Conservation (phyloP, 2,797 vertebrate genomes). For the Sorex maritimensis region DNA sequence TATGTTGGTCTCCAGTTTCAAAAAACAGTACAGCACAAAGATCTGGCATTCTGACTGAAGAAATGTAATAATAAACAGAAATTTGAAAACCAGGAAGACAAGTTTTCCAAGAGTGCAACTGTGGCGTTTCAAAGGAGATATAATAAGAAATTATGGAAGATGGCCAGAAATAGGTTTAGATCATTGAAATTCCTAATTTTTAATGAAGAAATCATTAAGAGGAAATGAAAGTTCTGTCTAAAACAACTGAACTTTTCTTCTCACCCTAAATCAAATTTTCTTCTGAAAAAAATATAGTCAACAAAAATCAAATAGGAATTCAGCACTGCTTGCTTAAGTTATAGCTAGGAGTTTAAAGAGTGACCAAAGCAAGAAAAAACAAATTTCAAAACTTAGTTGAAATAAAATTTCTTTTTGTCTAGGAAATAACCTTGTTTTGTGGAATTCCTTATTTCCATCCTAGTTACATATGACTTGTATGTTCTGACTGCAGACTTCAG, state of each 20-base stretch:
- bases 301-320: slow-evolving; percentile 28
- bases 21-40: slow-evolving; percentile 77
- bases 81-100: slow-evolving; percentile 82
- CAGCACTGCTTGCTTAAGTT: slow-evolving; percentile 42
- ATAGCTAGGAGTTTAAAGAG: slow-evolving; percentile 69
- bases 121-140: slow-evolving; percentile 75
- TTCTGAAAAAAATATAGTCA: slow-evolving; percentile 61
- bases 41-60: slow-evolving; percentile 75
- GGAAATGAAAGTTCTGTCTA: slow-evolving; percentile 64
- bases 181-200: slow-evolving; percentile 72
- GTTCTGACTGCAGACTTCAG: slow-evolving; percentile 33
- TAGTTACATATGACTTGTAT: slow-evolving; percentile 53
- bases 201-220: slow-evolving; percentile 72
- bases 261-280: slow-evolving; percentile 54
- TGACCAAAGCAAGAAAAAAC: neutral
- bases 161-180: slow-evolving; percentile 76
- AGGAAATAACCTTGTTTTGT: slow-evolving; percentile 54
- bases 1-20: slow-evolving; percentile 76
- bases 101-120: slow-evolving; percentile 76
- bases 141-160: slow-evolving; percentile 73
- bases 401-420: slow-evolving; percentile 67
- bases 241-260: slow-evolving; percentile 55
- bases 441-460: slow-evolving; percentile 56
- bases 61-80: slow-evolving; percentile 81
- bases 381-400: slow-evolving; percentile 7